Evolutionary conservation across 2,797 vertebrate species (phyloP).

Genomic region (Margarornis squamiger): DNA sequence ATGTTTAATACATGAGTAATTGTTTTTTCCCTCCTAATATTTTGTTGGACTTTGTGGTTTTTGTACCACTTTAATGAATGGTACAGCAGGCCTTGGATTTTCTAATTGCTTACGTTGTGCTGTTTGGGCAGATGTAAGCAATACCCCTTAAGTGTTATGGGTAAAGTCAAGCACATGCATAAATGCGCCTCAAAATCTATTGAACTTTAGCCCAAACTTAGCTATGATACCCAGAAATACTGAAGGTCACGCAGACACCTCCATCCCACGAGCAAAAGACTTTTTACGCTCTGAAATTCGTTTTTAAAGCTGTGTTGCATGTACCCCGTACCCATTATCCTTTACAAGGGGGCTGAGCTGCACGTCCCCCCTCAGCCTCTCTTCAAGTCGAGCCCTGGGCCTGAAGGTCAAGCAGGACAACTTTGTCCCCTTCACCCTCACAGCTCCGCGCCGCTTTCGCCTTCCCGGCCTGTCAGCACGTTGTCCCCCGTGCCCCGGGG

Average conservation of each 20-base stretch:
- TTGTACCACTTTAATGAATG: neutral
- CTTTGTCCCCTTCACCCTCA: neutral
- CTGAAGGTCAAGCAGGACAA: neutral
- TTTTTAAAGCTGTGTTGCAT: neutral
- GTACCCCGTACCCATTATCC: fast-evolving
- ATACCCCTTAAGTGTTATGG: fast-evolving
- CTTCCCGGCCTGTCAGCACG: neutral
- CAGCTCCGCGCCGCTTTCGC: neutral
- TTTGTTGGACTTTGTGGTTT: neutral
- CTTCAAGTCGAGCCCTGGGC: neutral
- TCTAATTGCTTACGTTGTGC: fast-evolving
- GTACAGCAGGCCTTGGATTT: neutral
- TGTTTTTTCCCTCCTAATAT: neutral
- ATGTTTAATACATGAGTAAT: neutral
- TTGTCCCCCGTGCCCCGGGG: fast-evolving
- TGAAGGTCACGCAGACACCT: neutral
- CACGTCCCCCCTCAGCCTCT: neutral
- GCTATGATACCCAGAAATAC: neutral
- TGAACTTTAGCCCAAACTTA: neutral
- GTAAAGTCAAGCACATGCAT: fast-evolving
- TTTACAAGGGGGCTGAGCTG: fast-evolving
- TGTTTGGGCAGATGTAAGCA: neutral
- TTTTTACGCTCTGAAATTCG: neutral
- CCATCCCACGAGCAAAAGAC: fast-evolving
- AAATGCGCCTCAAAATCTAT: fast-evolving